Evolutionary conservation across 2,888 invertebrate species (phyloP).

Genomic region (Cistogaster globosa): DNA sequence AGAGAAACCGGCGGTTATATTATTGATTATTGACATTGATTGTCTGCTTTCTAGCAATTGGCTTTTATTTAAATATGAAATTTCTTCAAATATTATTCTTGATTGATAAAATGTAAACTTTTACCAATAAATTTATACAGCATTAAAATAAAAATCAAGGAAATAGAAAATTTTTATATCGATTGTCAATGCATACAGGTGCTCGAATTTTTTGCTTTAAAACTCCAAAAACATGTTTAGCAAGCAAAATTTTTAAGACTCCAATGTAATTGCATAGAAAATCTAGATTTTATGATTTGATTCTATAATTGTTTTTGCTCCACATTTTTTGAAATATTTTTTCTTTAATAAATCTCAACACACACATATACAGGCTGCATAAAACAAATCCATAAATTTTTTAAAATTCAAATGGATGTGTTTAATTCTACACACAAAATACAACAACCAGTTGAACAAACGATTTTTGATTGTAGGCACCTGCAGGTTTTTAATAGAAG

Average conservation of each 20-base stretch:
- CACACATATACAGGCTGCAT: not conserved
- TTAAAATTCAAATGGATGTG: slow-evolving; percentile 15
- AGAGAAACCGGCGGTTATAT: too few relatives aligned
- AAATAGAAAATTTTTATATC: slow-evolving; percentile 18
- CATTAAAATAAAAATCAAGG: slow-evolving; percentile 1
- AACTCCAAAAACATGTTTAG: too few relatives aligned
- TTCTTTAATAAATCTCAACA: not conserved
- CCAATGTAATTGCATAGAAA: not conserved
- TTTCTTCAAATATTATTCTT: not conserved
- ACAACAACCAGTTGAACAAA: slow-evolving; percentile 7
- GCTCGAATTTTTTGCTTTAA: too few relatives aligned
- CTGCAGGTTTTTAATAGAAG: slow-evolving; percentile 32
- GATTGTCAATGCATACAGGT: slow-evolving; percentile 34
- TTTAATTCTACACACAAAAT: not conserved
- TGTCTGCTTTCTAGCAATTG: too few relatives aligned
- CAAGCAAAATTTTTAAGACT: slow-evolving; percentile 21
- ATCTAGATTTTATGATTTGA: slow-evolving; percentile 12
- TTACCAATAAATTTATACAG: not conserved
- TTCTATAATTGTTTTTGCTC: slow-evolving; percentile 32
- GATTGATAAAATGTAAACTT: not conserved
- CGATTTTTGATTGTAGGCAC: slow-evolving; percentile 54
- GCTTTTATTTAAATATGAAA: too few relatives aligned
- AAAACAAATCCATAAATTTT: slow-evolving; percentile 17
- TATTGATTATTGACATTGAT: too few relatives aligned
- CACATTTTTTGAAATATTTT: slow-evolving; percentile 28